phyloP scores from a whole-genome alignment of 2,888 invertebrate species.

The Poecilobothrus nobilitatus region DNA sequence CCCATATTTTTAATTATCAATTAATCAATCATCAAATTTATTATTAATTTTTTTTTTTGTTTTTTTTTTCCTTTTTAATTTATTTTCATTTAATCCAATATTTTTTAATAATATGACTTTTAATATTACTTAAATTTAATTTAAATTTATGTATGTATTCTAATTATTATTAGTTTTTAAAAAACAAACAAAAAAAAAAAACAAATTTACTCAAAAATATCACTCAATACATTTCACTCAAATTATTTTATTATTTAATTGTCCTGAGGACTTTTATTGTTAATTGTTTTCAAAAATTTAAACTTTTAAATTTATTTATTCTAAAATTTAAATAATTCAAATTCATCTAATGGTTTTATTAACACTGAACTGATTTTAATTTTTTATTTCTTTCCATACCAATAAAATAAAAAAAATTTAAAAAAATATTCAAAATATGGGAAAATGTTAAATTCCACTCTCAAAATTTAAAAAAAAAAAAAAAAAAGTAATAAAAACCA shows the following conservation, averaged over 20 bases:
- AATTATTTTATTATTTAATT: background rate
- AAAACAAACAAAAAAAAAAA: too few relatives aligned
- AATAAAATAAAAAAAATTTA: background rate
- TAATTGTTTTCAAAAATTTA: too few relatives aligned
- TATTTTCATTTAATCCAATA: background rate
- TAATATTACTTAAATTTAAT: background rate
- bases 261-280: too few relatives aligned
- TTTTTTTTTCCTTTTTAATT: background rate
- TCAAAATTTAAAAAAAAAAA: background rate
- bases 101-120: background rate
- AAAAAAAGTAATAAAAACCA: background rate
- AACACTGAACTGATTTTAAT: too few relatives aligned
- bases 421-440: background rate
- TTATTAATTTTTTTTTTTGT: background rate
- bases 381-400: too few relatives aligned
- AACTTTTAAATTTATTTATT: too few relatives aligned
- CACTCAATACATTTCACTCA: background rate
- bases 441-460: too few relatives aligned
- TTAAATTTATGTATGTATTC: background rate
- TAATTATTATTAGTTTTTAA: too few relatives aligned
- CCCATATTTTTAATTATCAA: constrained; percentile 36
- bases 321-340: too few relatives aligned
- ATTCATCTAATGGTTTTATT: too few relatives aligned
- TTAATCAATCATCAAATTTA: too few relatives aligned
- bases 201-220: too few relatives aligned